A percentile compares a stretch with the other conserved stretches of the same genome.
Conservation (phyloP, 2,888 invertebrate species). For the Listrodromus nycthemerus region DNA sequence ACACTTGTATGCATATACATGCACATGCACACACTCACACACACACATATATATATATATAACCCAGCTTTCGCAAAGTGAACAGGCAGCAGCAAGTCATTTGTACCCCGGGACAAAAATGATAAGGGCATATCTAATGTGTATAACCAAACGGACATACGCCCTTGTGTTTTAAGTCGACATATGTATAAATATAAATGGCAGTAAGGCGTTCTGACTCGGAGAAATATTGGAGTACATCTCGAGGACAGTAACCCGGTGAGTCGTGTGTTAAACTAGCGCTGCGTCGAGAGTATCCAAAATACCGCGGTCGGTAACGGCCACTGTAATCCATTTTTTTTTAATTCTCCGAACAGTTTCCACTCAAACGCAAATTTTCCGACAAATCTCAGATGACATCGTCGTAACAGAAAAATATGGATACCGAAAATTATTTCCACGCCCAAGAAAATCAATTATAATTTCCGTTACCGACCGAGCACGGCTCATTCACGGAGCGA, state of each 20-base stretch:
- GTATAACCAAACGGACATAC: neutral
- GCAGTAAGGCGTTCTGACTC: neutral
- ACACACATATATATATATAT: conserved; percentile 1
- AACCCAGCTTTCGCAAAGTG: neutral
- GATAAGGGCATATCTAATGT: neutral
- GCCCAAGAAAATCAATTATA: too few relatives aligned
- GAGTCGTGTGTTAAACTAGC: neutral
- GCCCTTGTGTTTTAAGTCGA: neutral
- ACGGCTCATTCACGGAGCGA: too few relatives aligned
- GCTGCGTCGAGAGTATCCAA: neutral
- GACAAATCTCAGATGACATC: too few relatives aligned
- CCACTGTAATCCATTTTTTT: too few relatives aligned
- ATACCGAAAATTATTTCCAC: too few relatives aligned
- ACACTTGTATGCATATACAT: neutral
- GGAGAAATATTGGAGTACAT: neutral
- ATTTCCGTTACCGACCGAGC: too few relatives aligned
- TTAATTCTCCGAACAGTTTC: too few relatives aligned
- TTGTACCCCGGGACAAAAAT: neutral
- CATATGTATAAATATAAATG: neutral
- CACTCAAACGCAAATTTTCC: too few relatives aligned
- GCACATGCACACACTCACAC: neutral
- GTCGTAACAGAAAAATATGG: too few relatives aligned
- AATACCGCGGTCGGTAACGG: neutral
- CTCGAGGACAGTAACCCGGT: neutral
- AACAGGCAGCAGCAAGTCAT: neutral